These are phyloP conservation scores for Gallinago media DNA, from an alignment of 2,113 vertebrate species.

Conservation along the genomic window DNA sequence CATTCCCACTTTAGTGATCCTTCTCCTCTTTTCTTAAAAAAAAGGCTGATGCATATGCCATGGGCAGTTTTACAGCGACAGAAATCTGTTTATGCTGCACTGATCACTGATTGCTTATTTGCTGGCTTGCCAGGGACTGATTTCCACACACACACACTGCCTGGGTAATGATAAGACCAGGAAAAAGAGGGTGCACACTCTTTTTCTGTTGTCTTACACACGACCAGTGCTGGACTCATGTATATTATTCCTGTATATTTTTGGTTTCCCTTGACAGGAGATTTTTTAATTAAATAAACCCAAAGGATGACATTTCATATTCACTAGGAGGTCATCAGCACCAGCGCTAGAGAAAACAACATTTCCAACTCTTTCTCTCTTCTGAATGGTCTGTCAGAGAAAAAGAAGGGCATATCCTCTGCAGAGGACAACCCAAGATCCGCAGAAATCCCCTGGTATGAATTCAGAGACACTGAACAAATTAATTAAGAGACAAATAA, in stretches of 20 bases:
- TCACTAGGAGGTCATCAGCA: not conserved
- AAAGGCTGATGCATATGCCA: not conserved
- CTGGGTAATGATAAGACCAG: not conserved
- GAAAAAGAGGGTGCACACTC: not conserved
- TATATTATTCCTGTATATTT: not conserved
- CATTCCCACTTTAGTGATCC: not conserved
- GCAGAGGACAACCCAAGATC: not conserved
- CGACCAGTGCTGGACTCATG: rapidly evolving
- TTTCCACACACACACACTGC: not conserved
- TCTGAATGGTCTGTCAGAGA: not conserved
- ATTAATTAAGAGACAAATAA: not conserved
- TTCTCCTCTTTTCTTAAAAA: not conserved
- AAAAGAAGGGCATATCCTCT: not conserved
- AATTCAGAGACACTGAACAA: not conserved
- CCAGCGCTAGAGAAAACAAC: not conserved
- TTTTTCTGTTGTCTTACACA: not conserved
- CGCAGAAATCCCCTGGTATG: not conserved
- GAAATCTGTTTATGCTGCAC: not conserved
- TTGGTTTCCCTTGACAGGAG: not conserved
- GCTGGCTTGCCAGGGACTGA: not conserved
- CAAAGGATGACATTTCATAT: not conserved
- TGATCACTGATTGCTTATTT: not conserved
- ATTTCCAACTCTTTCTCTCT: not conserved
- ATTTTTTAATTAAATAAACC: not conserved
- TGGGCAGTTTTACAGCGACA: not conserved